These are phyloP conservation scores for Bubo bubo DNA, from an alignment of 2,113 vertebrate genomes.

Conservation along the genomic window DNA sequence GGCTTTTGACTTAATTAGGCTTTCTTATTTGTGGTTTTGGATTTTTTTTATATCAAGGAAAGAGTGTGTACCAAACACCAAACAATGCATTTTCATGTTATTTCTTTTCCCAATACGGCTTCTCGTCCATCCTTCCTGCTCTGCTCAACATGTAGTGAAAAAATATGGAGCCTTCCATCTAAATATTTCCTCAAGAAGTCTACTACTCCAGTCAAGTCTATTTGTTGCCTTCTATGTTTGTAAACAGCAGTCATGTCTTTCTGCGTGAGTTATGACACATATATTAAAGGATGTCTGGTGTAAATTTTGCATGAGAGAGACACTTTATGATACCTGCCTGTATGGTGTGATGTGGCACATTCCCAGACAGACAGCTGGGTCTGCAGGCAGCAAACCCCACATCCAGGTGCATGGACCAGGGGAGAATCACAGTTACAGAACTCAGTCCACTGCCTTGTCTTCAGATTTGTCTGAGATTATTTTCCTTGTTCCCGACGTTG, in stretches of 20 bases:
- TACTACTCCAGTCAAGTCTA: not conserved
- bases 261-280: not conserved
- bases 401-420: not conserved
- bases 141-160: not conserved
- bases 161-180: not conserved
- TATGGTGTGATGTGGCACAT: not conserved
- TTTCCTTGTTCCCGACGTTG: not conserved
- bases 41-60: not conserved
- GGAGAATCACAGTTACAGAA: not conserved
- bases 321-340: no score
- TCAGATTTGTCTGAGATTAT: not conserved
- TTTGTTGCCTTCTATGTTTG: not conserved
- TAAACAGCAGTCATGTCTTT: not conserved
- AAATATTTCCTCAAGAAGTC: not conserved
- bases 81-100: not conserved
- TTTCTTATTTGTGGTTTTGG: not conserved
- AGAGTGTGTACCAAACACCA: not conserved
- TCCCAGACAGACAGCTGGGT: not conserved
- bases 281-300: not conserved
- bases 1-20: not conserved
- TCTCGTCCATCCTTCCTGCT: not conserved
- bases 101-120: accelerated
- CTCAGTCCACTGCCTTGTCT: not conserved
- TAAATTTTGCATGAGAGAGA: not conserved
- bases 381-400: not conserved